phyloP scores from a whole-genome alignment of 2,888 invertebrate species.

The Brachyptera risi region DNA sequence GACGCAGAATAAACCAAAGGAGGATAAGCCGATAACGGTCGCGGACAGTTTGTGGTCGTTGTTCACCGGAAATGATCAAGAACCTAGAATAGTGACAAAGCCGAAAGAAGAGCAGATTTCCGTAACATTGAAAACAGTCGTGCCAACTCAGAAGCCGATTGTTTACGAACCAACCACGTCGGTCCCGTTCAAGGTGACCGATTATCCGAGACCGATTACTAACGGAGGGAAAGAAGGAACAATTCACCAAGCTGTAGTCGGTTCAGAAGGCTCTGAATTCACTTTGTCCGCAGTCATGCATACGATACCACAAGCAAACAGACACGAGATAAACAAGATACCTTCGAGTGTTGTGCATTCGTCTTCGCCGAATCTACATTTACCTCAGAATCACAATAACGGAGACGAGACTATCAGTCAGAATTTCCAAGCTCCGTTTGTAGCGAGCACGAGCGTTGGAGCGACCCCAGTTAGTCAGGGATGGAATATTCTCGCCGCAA shows the following conservation, averaged over 20 bases:
- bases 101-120: constrained; percentile 25
- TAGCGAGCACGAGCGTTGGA: constrained; percentile 58
- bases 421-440: constrained; percentile 35
- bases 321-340: not conserved
- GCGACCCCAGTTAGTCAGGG: constrained; percentile 53
- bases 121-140: constrained; percentile 28
- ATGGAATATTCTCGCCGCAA: constrained; percentile 52
- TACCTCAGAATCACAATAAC: not conserved
- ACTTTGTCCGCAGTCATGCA: constrained; percentile 47
- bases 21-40: constrained; percentile 9
- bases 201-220: constrained; percentile 31
- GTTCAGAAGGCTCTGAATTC: constrained; percentile 40
- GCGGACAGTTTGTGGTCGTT: constrained; percentile 31
- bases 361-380: not conserved
- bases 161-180: constrained; percentile 21
- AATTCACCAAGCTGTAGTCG: constrained; percentile 20
- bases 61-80: not conserved
- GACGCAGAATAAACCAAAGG: constrained; percentile 34
- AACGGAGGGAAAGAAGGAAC: constrained; percentile 4
- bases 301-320: constrained; percentile 38
- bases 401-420: not conserved
- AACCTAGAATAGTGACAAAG: constrained; percentile 22
- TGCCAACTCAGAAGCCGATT: not conserved
- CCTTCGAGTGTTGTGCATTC: not conserved
- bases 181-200: constrained; percentile 18